These are phyloP conservation scores for Urocitellus parryii DNA, from an alignment of 2,113 vertebrate species.

Conservation along the genomic window DNA sequence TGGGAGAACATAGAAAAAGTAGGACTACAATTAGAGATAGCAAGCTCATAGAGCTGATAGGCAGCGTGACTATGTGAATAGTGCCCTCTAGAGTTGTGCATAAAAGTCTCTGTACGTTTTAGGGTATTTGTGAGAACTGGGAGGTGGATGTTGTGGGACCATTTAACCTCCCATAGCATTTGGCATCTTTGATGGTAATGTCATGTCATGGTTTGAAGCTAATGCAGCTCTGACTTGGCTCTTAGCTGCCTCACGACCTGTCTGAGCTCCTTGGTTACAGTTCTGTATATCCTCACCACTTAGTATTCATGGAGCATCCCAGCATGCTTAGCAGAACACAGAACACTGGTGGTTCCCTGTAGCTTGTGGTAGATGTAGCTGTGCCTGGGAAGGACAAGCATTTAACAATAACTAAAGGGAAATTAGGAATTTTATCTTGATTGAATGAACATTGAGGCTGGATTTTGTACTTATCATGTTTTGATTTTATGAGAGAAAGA, in stretches of 20 bases:
- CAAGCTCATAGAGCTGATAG: background rate
- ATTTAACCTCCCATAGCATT: background rate
- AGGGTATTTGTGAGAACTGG: background rate
- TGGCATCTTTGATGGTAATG: background rate
- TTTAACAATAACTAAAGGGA: background rate
- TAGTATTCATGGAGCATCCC: background rate
- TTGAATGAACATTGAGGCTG: background rate
- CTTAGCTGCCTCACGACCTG: background rate
- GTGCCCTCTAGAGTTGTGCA: background rate
- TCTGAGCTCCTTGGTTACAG: background rate
- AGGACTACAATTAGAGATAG: background rate
- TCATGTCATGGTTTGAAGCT: background rate
- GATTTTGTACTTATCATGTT: background rate
- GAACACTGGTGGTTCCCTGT: background rate
- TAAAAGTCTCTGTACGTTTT: background rate
- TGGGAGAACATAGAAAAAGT: background rate
- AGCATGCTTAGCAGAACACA: background rate
- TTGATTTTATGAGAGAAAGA: background rate
- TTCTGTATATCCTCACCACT: background rate
- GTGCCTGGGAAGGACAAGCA: background rate
- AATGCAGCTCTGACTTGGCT: background rate
- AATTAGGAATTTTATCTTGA: background rate
- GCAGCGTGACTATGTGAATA: background rate
- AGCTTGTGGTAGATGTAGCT: background rate
- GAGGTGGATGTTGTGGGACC: background rate